These are phyloP conservation scores for Dromaius novaehollandiae DNA, from an alignment of 2,113 vertebrate species.

Conservation along the genomic window DNA sequence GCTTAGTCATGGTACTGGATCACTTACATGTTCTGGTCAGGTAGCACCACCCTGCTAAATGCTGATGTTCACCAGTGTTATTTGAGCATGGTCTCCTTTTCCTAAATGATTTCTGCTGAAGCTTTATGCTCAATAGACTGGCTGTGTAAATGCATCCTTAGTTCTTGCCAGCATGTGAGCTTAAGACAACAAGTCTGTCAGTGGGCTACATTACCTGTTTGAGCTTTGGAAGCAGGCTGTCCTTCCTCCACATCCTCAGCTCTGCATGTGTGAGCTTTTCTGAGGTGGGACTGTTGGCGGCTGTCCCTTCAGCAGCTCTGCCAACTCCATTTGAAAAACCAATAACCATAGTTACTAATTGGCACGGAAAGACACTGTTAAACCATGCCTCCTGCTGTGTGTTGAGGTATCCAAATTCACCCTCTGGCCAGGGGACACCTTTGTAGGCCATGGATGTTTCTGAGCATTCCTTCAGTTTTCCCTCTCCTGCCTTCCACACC, in stretches of 20 bases:
- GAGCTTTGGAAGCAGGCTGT: neutral
- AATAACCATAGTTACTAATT: neutral
- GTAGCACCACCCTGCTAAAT: neutral
- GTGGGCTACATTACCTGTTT: neutral
- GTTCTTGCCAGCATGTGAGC: neutral
- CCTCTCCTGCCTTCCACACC: neutral
- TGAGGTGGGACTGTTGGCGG: neutral
- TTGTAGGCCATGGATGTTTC: neutral
- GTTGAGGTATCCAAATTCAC: neutral
- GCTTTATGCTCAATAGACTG: neutral
- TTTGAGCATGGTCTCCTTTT: neutral
- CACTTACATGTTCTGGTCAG: neutral
- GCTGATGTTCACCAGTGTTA: neutral
- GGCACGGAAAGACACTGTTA: rapidly evolving
- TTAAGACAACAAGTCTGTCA: neutral
- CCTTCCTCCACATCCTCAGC: neutral
- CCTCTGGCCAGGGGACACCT: neutral
- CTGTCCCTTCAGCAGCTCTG: neutral
- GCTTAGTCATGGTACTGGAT: neutral
- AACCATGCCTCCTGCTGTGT: neutral
- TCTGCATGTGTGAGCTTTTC: neutral
- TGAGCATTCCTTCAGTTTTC: neutral
- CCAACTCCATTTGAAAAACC: neutral
- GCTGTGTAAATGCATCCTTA: rapidly evolving
- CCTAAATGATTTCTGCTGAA: neutral